phyloP scores from a whole-genome alignment of 2,113 vertebrate genomes.

The Silurus glanis region DNA sequence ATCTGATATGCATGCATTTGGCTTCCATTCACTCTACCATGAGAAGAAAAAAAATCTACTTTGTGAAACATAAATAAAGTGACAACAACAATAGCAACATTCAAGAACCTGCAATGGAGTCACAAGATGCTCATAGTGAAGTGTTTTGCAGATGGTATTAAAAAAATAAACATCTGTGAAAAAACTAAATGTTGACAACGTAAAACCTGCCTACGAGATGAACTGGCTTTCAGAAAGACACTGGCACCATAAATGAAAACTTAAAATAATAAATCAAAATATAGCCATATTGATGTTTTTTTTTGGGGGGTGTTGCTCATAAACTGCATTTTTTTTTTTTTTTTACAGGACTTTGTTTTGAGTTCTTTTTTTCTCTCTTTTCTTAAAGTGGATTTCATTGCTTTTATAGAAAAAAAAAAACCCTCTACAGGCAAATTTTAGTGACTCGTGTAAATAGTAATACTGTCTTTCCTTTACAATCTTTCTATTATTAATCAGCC shows the following conservation, averaged over 20 bases:
- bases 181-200: conserved; percentile 28
- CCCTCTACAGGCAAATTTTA: background rate
- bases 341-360: background rate
- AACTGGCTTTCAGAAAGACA: conserved; percentile 24
- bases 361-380: too few relatives aligned
- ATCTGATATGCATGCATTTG: conserved; percentile 39
- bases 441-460: conserved; percentile 19
- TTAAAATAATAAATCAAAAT: conserved; percentile 7
- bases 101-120: background rate
- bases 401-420: background rate
- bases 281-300: background rate
- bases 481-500: conserved; percentile 18
- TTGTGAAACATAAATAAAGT: conserved; percentile 12
- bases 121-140: background rate
- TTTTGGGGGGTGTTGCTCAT: background rate
- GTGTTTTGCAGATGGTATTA: background rate
- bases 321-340: background rate
- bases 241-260: conserved; percentile 2
- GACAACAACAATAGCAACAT: conserved; percentile 19
- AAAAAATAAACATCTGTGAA: conserved; percentile 33
- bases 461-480: conserved; percentile 33
- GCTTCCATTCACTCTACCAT: conserved; percentile 31
- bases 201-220: background rate
- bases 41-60: background rate
- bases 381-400: background rate